Conservation (phyloP, 2,113 vertebrate species). For the Spilogale gracilis region DNA sequence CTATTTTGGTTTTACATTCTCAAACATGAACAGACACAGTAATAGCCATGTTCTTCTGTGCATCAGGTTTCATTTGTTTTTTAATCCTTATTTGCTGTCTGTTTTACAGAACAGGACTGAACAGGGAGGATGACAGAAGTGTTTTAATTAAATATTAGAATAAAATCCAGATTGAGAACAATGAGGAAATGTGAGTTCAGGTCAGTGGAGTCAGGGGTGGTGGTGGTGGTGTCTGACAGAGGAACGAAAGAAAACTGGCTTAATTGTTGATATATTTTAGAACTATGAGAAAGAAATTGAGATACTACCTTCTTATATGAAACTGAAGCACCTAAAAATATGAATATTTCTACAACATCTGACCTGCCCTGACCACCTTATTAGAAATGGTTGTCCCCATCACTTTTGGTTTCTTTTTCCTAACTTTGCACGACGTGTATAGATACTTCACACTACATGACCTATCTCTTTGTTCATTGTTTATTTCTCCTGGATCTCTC, state of each 20-base stretch:
- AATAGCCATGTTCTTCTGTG: not conserved
- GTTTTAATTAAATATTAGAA: not conserved
- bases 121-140: rapidly evolving
- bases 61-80: not conserved
- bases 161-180: not conserved
- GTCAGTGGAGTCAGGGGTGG: not conserved
- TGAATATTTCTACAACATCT: not conserved
- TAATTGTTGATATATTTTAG: not conserved
- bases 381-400: not conserved
- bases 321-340: not conserved
- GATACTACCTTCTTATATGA: not conserved
- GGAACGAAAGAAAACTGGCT: not conserved
- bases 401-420: not conserved
- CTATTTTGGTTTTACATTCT: not conserved
- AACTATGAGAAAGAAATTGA: not conserved
- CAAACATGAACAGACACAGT: not conserved
- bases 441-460: not conserved
- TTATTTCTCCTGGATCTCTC: not conserved
- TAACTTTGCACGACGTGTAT: not conserved
- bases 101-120: not conserved
- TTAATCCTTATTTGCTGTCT: not conserved
- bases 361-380: rapidly evolving
- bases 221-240: not conserved
- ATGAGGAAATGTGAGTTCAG: not conserved
- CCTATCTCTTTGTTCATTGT: not conserved